A percentile compares a stretch with the other conserved stretches of the same genome.
phyloP scores from a whole-genome alignment of 1,140 invertebrate genomes.

The Papilio aristodemus region DNA sequence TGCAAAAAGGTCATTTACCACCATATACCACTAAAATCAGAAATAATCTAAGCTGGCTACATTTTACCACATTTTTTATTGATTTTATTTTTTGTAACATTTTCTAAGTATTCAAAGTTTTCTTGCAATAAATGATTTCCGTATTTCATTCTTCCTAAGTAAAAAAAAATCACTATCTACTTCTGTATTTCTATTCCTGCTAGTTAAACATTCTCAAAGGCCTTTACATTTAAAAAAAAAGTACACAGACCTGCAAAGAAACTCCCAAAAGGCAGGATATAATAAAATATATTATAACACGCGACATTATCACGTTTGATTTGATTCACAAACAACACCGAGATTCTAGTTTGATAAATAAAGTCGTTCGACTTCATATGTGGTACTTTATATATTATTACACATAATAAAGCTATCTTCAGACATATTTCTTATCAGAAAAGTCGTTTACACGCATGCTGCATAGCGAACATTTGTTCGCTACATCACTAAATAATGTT shows the following conservation, averaged over 20 bases:
- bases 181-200: background rate
- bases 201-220: background rate
- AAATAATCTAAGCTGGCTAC: too few species aligned
- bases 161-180: background rate
- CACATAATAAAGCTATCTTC: background rate
- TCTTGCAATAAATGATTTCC: too few species aligned
- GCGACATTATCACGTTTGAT: background rate
- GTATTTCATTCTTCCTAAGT: too few species aligned
- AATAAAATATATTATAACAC: background rate
- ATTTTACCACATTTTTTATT: too few species aligned
- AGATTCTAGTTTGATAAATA: background rate
- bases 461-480: background rate
- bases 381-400: constrained; percentile 12
- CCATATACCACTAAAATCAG: too few species aligned
- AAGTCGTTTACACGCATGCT: background rate
- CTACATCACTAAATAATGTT: background rate
- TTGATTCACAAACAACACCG: background rate
- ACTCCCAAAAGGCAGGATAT: background rate
- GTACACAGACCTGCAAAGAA: constrained; percentile 14
- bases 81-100: too few species aligned
- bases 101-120: too few species aligned
- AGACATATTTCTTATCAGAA: constrained; percentile 8
- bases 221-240: background rate
- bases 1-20: too few species aligned
- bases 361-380: background rate